These are phyloP conservation scores for Salvelinus fontinalis DNA, from an alignment of 2,113 vertebrate genomes.

Conservation along the genomic window DNA sequence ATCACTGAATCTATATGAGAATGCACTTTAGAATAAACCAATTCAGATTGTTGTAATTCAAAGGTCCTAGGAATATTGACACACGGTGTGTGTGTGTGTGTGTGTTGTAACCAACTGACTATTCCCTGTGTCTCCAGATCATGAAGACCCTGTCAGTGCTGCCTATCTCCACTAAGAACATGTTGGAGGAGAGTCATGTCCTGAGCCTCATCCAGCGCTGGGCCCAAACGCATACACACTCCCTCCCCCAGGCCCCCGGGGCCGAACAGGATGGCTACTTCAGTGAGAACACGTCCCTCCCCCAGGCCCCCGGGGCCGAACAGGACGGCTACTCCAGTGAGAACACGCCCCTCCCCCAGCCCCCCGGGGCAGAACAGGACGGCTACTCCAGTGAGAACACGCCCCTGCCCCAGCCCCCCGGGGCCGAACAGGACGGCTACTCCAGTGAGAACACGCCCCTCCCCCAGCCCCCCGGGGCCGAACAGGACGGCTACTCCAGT, in stretches of 20 bases:
- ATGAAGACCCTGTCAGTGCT: conserved; percentile 92
- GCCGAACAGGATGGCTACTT: too few relatives aligned
- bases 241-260: too few relatives aligned
- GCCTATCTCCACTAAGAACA: conserved; percentile 97
- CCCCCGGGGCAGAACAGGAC: conserved; percentile 82
- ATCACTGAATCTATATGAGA: not conserved
- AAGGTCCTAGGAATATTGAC: not conserved
- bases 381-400: conserved; percentile 97
- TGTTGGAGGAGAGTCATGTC: conserved; percentile 97
- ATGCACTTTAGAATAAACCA: not conserved
- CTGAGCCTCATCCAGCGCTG: conserved; percentile 93
- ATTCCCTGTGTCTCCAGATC: conserved; percentile 73
- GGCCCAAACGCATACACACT: conserved; percentile 92
- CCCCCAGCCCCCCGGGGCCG: too few relatives aligned
- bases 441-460: too few relatives aligned
- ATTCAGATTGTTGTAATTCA: not conserved
- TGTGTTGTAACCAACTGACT: not conserved
- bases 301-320: too few relatives aligned
- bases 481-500: too few relatives aligned
- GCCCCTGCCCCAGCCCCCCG: conserved; percentile 80
- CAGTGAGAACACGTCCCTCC: too few relatives aligned
- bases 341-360: conserved; percentile 71
- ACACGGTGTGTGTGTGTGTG: not conserved
- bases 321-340: too few relatives aligned
- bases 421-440: conserved; percentile 86